Percentiles rank a stretch among this genome's conserved stretches.
These are phyloP conservation scores for Microdon myrmicae DNA, from an alignment of 2,888 invertebrate species.

Conservation along the genomic window DNA sequence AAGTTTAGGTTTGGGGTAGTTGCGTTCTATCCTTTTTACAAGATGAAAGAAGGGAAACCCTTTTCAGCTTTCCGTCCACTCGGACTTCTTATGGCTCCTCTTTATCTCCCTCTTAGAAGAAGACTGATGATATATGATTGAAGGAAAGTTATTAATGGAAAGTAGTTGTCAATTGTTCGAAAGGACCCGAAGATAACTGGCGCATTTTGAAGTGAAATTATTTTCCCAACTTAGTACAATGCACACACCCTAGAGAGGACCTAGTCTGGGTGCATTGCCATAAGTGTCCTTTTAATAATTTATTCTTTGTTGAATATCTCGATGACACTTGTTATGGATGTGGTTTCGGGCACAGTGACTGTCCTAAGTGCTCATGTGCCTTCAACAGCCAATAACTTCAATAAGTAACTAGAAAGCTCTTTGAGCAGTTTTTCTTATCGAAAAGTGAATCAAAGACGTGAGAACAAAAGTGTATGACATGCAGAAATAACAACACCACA, in stretches of 20 bases:
- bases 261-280: conserved; percentile 24
- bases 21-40: conserved; percentile 29
- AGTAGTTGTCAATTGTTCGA: conserved; percentile 50
- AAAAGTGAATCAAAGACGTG: too few species aligned
- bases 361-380: conserved; percentile 8
- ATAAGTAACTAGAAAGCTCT: not conserved
- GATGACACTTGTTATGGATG: conserved; percentile 30
- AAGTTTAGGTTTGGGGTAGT: conserved; percentile 6
- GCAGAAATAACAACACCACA: too few species aligned
- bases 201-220: conserved; percentile 4
- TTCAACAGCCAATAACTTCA: conserved; percentile 22
- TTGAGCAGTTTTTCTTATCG: too few species aligned
- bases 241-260: conserved; percentile 26
- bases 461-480: too few species aligned
- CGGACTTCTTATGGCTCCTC: conserved; percentile 40
- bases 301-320: conserved; percentile 37
- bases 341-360: conserved; percentile 22
- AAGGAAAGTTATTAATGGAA: conserved; percentile 46
- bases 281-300: conserved; percentile 48
- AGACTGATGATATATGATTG: conserved; percentile 47
- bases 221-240: conserved; percentile 8
- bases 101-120: conserved; percentile 23
- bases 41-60: conserved; percentile 24
- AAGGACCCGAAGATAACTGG: conserved; percentile 13
- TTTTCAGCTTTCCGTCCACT: conserved; percentile 46